phyloP scores from a whole-genome alignment of 1,140 invertebrate genomes.

The Drosophila sp. region DNA sequence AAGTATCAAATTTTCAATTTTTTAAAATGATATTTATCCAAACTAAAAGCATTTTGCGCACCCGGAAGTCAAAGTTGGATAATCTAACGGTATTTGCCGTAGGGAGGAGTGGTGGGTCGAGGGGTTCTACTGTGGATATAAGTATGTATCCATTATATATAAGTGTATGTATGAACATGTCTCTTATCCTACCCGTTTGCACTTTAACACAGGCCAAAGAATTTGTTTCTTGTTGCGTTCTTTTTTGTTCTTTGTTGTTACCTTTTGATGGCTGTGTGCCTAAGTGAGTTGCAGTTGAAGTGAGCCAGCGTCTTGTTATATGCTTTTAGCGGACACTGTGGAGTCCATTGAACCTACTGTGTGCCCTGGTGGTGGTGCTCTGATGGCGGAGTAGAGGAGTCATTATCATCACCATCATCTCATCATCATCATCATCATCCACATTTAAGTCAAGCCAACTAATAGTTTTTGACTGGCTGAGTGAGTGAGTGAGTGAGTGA shows the following conservation, averaged over 20 bases:
- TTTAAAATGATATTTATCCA: too few species aligned
- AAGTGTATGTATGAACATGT: neutral
- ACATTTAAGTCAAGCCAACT: slow-evolving; percentile 52
- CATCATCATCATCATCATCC: slow-evolving; percentile 47
- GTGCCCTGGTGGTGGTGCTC: slow-evolving; percentile 2
- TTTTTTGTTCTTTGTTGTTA: slow-evolving; percentile 24
- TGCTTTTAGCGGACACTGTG: slow-evolving; percentile 49
- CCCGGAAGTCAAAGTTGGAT: neutral
- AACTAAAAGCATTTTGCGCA: neutral
- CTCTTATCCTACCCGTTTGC: slow-evolving; percentile 22
- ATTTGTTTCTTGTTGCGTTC: slow-evolving; percentile 27
- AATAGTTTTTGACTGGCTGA: slow-evolving; percentile 64
- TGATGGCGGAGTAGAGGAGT: slow-evolving; percentile 20
- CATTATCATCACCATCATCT: slow-evolving; percentile 41
- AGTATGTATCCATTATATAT: neutral
- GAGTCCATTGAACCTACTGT: slow-evolving; percentile 44
- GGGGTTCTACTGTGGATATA: neutral
- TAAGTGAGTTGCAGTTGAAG: slow-evolving; percentile 43
- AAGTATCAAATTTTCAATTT: too few species aligned
- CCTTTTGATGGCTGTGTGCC: slow-evolving; percentile 51
- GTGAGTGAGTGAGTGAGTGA: slow-evolving; percentile 9
- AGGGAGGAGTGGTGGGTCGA: too few species aligned
- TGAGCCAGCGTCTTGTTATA: slow-evolving; percentile 30
- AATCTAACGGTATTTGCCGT: neutral
- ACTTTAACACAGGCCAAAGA: slow-evolving; percentile 37